Evolutionary conservation across 2,113 vertebrate genomes (phyloP), one percentile per base, ranked within the genome.

Genomic region (Tyto alba): DNA sequence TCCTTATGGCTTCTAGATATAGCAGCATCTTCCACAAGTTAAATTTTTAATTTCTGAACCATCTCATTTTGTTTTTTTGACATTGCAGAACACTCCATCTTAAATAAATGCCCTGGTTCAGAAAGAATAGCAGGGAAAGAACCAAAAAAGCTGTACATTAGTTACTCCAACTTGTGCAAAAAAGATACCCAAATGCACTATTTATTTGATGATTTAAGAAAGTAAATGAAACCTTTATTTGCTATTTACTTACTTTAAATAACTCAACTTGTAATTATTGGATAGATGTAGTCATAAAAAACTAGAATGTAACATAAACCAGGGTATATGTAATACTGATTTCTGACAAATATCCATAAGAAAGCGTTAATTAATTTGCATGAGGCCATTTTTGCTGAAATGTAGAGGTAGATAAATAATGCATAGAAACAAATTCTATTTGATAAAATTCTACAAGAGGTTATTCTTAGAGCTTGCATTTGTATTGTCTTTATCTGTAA

Each of bases 1-100:
- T 88, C 57, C 74, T 52, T 45, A 57, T 94, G 57, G 82, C 74
- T 96, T 93, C 91, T 74, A 68, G 74, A 85, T 95, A 85, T 17
- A 93, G 60, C 57, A 93, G 57, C 78, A 71, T 91, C 71, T 85
- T 85, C 63, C 53, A 63, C 43, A 52, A 76, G 64, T 95, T 92
- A 90, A 93, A 71, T 80, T 93, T 94, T 95, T 95, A 91, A 97
- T 85, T 96, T 88, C 78, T 86, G 22, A 88, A 81, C 21, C 10
- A 43, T 95, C n/a, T 93, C 45, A 69, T 87, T 95, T 89, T 96
- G 34, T 30, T 88, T 94, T 94, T 83, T 75, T 62, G 85, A 55
- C 38, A 11, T 5, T 55, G 47, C 62, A 74, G 72, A 77, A 55
- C 55, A 63, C 20, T 93, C 50, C 13, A 41, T 85, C 59, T 90